These are phyloP conservation scores for Phaenicophaeus curvirostris DNA, from an alignment of 2,797 vertebrate genomes.

Conservation along the genomic window DNA sequence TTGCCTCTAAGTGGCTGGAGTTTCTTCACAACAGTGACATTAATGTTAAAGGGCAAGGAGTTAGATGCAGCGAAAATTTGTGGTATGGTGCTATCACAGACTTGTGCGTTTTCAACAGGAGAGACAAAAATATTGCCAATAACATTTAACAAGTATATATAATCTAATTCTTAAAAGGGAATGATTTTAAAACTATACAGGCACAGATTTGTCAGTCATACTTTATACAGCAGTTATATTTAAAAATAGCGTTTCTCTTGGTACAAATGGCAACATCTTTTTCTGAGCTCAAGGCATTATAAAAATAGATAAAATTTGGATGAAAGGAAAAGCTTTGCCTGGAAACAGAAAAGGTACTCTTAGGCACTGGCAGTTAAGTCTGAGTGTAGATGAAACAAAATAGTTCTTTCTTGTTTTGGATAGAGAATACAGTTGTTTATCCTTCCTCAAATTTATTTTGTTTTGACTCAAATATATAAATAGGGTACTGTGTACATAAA, in stretches of 20 bases:
- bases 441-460: not conserved
- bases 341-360: not conserved
- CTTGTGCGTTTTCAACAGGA: not conserved
- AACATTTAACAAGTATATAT: not conserved
- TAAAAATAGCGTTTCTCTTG: not conserved
- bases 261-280: not conserved
- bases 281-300: not conserved
- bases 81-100: not conserved
- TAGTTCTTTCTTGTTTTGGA: not conserved
- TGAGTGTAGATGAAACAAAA: not conserved
- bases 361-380: not conserved
- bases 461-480: not conserved
- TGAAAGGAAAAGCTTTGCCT: not conserved
- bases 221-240: not conserved
- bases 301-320: not conserved
- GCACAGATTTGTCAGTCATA: not conserved
- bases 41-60: not conserved
- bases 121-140: not conserved
- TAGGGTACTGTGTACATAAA: not conserved
- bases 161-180: not conserved
- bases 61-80: not conserved
- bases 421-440: not conserved
- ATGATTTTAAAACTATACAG: not conserved
- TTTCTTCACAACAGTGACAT: not conserved
- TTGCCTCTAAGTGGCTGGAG: not conserved